phyloP scores from a whole-genome alignment of 2,113 vertebrate genomes.

The Tachycineta bicolor region DNA sequence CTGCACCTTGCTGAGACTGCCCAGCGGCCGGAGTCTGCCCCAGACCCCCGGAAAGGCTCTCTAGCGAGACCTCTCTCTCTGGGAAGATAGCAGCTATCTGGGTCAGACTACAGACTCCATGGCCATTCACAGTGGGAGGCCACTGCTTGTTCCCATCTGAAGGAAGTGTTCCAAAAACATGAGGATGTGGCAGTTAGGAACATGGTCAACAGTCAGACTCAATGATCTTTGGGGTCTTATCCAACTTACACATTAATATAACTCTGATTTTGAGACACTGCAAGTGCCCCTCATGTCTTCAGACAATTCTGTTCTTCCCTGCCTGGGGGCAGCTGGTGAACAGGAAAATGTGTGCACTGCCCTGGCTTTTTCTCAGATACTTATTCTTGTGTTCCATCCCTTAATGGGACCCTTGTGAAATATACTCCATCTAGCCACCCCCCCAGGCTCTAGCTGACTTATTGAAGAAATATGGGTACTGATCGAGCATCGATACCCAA shows the following conservation, averaged over 20 bases:
- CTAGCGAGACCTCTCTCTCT: no score
- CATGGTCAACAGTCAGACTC: accelerated
- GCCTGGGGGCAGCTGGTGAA: not conserved
- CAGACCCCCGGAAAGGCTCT: no score
- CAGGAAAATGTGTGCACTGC: not conserved
- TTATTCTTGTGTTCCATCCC: not conserved
- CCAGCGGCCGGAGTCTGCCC: no score
- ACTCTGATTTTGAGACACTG: not conserved
- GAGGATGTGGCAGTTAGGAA: not conserved
- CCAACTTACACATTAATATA: no score
- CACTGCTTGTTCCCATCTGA: not conserved
- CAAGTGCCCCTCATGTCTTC: not conserved
- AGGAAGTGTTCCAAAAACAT: not conserved
- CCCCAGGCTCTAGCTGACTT: no score
- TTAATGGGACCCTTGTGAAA: not conserved
- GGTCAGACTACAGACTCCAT: no score
- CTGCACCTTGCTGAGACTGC: no score
- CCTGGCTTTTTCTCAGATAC: not conserved
- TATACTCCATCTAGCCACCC: no score
- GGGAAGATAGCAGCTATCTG: no score
- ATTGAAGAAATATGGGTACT: no score
- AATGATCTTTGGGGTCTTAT: not conserved
- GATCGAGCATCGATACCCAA: no score
- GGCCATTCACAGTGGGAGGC: no score
- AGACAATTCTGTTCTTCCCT: not conserved